Percentiles rank a stretch among this genome's conserved stretches.
phyloP scores from a whole-genome alignment of 2,888 invertebrate genomes.

The Drosophila testacea region DNA sequence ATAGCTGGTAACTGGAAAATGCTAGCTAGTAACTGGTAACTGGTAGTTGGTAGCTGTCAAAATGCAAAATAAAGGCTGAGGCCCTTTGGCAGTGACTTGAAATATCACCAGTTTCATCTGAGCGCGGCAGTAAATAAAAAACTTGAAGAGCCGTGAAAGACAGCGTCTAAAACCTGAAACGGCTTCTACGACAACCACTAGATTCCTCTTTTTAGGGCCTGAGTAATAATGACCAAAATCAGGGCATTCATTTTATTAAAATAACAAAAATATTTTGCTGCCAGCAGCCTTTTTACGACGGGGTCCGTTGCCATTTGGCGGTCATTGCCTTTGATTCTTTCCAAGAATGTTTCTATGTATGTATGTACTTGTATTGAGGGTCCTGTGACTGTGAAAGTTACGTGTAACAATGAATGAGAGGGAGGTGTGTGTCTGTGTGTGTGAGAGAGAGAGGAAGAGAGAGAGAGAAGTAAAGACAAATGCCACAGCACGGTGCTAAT shows the following conservation, averaged over 20 bases:
- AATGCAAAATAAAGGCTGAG: conserved; percentile 55
- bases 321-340: conserved; percentile 65
- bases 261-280: conserved; percentile 71
- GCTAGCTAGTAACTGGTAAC: conserved; percentile 18
- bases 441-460: neutral
- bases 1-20: conserved; percentile 32
- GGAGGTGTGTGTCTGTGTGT: neutral
- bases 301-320: conserved; percentile 55
- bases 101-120: conserved; percentile 57
- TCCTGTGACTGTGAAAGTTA: conserved; percentile 4
- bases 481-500: conserved; percentile 9
- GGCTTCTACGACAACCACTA: neutral
- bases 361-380: neutral
- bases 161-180: conserved; percentile 20
- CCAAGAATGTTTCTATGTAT: conserved; percentile 21
- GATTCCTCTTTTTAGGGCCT: conserved; percentile 12
- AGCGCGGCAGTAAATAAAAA: conserved; percentile 45
- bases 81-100: conserved; percentile 43
- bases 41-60: conserved; percentile 1
- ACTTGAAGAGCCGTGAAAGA: conserved; percentile 17
- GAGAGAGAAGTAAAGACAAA: neutral
- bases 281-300: conserved; percentile 61
- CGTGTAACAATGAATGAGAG: conserved; percentile 7
- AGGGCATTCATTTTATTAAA: conserved; percentile 76
- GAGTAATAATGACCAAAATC: conserved; percentile 70